Percentiles rank a stretch among this genome's conserved stretches.
Conservation (phyloP, 2,113 vertebrate genomes). For the Tor tambroides region DNA sequence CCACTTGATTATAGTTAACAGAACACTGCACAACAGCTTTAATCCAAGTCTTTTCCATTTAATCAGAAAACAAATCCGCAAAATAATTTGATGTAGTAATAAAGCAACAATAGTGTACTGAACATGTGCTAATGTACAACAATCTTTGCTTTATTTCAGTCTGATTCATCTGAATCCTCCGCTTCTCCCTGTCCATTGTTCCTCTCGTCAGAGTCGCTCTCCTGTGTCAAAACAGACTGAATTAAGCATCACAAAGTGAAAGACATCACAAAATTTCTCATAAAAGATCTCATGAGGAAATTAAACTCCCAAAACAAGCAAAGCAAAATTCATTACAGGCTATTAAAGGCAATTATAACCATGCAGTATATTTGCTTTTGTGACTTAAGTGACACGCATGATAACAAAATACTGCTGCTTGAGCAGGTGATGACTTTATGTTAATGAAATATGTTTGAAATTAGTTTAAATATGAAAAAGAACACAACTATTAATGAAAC, state of each 20-base stretch:
- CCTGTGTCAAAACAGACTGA: slow-evolving; percentile 54
- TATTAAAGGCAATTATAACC: neutral
- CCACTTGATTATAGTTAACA: neutral
- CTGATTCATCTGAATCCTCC: slow-evolving; percentile 68
- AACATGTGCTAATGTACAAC: neutral
- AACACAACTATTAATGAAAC: neutral
- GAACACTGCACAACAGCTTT: neutral
- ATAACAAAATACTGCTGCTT: neutral
- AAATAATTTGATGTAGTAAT: neutral
- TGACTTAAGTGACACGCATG: neutral
- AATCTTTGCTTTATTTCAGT: slow-evolving; percentile 46
- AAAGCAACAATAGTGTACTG: neutral
- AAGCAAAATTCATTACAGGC: neutral
- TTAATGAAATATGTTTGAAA: neutral
- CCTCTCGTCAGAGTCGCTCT: slow-evolving; percentile 61
- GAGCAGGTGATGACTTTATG: neutral
- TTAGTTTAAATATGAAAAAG: neutral
- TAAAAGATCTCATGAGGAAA: neutral
- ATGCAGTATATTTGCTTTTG: neutral
- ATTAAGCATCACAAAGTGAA: slow-evolving; percentile 16
- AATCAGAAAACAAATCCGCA: neutral
- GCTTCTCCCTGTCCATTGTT: slow-evolving; percentile 59
- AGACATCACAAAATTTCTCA: slow-evolving; percentile 22
- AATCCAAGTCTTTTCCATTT: neutral
- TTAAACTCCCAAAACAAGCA: neutral